Percentiles rank a stretch among this genome's conserved stretches.
phyloP scores from a whole-genome alignment of 2,797 vertebrate genomes.

The Acomys russatus region DNA sequence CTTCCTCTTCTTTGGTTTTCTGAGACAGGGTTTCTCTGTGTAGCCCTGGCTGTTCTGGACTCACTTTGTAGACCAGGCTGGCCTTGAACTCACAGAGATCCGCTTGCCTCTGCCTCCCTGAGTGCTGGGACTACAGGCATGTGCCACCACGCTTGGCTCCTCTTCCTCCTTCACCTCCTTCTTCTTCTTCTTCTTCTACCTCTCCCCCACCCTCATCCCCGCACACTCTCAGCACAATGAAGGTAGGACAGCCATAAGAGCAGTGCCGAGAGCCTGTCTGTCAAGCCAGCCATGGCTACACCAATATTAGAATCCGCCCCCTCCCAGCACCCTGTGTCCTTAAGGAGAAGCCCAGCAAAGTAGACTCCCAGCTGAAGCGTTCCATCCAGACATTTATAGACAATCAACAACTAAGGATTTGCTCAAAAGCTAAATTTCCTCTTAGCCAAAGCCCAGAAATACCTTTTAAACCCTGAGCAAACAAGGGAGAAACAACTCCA shows the following conservation, averaged over 20 bases:
- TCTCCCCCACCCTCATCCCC: background rate
- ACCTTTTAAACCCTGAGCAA: constrained; percentile 86
- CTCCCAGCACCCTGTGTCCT: background rate
- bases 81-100: no score
- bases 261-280: background rate
- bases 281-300: background rate
- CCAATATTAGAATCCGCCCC: constrained; percentile 15
- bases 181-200: background rate
- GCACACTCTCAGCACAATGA: fast-evolving
- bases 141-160: no score
- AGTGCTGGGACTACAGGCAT: no score
- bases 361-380: background rate
- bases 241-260: background rate
- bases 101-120: no score
- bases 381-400: constrained; percentile 76
- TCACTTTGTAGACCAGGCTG: no score
- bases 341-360: background rate
- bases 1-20: no score
- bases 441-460: constrained; percentile 84
- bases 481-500: constrained; percentile 77
- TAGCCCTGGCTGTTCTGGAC: no score
- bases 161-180: no score
- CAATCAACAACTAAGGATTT: constrained; percentile 71
- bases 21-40: no score
- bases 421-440: constrained; percentile 84